Evolutionary conservation across 2,797 vertebrate genomes (phyloP), one percentile per base, ranked within the genome.

Genomic region (Microctenopoma lineatum): DNA sequence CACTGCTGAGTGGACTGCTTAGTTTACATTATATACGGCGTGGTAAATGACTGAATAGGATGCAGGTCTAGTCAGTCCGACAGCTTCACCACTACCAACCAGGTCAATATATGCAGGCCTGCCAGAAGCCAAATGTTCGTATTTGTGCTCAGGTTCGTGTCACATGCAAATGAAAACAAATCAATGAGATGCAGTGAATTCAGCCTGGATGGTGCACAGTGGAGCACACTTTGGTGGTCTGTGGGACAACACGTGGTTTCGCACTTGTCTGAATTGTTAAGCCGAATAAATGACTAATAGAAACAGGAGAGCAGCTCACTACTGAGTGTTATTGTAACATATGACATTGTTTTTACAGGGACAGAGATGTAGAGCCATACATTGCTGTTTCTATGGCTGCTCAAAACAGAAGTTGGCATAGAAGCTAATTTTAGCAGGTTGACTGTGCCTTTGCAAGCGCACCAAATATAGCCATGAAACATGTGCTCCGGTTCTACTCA

Each of bases 111-210:
- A 25, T 25, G 21, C 34, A 34, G 27, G 59, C 29, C 29, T 36
- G 45, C 15, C 38, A 29, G 21, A 34, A 59, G 59, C 36, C 38
- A 65, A 69, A 66, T 18, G 39, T 48, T 51, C 1, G 29, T 26
- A 16, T 52, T 32, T 73, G 64, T 46, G 44, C 51, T 14, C 57
- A 36, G 21, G 55, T 56, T 60, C 5, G 27, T 10, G 10, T 13
- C 4, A 15, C 26, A 21, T 14, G 12, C 57, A 58, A 16, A 34
- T 41, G 0, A 60, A 74, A 70, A 29, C 9, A 56, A 59, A 7
- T 65, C 51, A n/a, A 14, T 45, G 21, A 44, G 27, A 41, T 51
- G 58, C 32, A 44, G 39, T 5, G 25, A 44, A 29, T 58, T n/a
- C n/a, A n/a, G n/a, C n/a, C n/a, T 32, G 32, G 7, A 18, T 56